Conservation (phyloP, 2,113 vertebrate species). For the Monopterus albus region DNA sequence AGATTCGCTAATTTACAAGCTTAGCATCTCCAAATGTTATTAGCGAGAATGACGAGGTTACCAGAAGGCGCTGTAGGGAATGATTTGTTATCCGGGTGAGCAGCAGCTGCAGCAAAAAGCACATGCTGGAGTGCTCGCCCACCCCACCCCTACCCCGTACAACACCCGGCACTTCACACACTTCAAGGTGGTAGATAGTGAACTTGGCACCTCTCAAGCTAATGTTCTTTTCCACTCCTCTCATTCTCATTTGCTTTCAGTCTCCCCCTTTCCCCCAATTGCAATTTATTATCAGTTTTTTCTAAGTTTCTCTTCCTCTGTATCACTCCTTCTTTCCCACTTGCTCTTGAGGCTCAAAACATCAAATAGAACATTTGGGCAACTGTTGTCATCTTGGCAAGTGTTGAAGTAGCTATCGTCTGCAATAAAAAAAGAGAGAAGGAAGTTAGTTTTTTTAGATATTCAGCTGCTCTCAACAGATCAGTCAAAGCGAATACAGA, state of each 20-base stretch:
- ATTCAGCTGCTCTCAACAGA: slow-evolving; percentile 60
- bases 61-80: slow-evolving; percentile 84
- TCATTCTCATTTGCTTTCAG: slow-evolving; percentile 69
- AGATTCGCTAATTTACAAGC: slow-evolving; percentile 88
- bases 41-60: slow-evolving; percentile 83
- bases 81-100: slow-evolving; percentile 83
- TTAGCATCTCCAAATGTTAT: slow-evolving; percentile 88
- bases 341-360: slow-evolving; percentile 78
- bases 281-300: slow-evolving; percentile 51
- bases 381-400: slow-evolving; percentile 77
- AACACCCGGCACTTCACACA: slow-evolving; percentile 72
- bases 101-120: slow-evolving; percentile 71
- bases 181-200: slow-evolving; percentile 77
- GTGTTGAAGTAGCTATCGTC: slow-evolving; percentile 66
- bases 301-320: slow-evolving; percentile 54
- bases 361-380: slow-evolving; percentile 80
- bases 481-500: slow-evolving; percentile 71
- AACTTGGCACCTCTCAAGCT: slow-evolving; percentile 76
- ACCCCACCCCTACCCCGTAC: slow-evolving; percentile 35
- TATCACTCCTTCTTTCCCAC: slow-evolving; percentile 71
- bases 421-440: slow-evolving; percentile 33
- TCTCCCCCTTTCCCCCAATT: slow-evolving; percentile 58
- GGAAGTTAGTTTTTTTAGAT: slow-evolving; percentile 57
- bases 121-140: slow-evolving; percentile 59
- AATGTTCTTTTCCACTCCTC: slow-evolving; percentile 79